A percentile compares a stretch with the other conserved stretches of the same genome.
phyloP scores from a whole-genome alignment of 2,888 invertebrate genomes.

The Dione juno region DNA sequence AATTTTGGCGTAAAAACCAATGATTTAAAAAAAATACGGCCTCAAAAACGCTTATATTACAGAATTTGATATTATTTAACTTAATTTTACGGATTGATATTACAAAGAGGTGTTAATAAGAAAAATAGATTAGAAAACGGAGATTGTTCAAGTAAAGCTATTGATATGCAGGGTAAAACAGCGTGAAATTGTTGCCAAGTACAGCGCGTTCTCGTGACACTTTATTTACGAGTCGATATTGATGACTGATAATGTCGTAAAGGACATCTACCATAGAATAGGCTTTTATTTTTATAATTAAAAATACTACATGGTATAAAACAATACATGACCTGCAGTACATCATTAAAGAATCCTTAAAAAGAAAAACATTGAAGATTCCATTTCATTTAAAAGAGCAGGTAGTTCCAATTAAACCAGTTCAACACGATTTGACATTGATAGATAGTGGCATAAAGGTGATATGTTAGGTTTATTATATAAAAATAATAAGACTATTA shows the following conservation, averaged over 20 bases:
- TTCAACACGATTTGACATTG: slow-evolving; percentile 7
- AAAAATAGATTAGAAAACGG: slow-evolving; percentile 29
- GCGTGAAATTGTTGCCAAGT: slow-evolving; percentile 44
- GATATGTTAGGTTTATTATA: not conserved
- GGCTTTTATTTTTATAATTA: not conserved
- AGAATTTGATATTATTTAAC: not conserved
- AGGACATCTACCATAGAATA: not conserved
- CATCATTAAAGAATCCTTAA: too few relatives aligned
- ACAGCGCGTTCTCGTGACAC: slow-evolving; percentile 44
- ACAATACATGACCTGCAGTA: not conserved
- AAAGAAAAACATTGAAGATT: not conserved
- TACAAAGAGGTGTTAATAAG: slow-evolving; percentile 15
- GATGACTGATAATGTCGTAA: slow-evolving; percentile 42
- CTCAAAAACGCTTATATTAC: not conserved
- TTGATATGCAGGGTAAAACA: slow-evolving; percentile 44
- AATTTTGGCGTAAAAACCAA: too few relatives aligned
- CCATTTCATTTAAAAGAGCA: not conserved
- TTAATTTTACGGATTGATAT: not conserved
- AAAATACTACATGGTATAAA: not conserved
- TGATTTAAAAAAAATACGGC: not conserved
- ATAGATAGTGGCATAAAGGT: not conserved
- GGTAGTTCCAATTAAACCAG: not conserved
- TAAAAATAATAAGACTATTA: not conserved
- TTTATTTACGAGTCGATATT: slow-evolving; percentile 48
- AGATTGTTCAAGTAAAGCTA: slow-evolving; percentile 29